A percentile compares a stretch with the other conserved stretches of the same genome.
Evolutionary conservation across 64 coral and sea anemone genomes (phyloP).

Genomic region (Montipora efflorescens): DNA sequence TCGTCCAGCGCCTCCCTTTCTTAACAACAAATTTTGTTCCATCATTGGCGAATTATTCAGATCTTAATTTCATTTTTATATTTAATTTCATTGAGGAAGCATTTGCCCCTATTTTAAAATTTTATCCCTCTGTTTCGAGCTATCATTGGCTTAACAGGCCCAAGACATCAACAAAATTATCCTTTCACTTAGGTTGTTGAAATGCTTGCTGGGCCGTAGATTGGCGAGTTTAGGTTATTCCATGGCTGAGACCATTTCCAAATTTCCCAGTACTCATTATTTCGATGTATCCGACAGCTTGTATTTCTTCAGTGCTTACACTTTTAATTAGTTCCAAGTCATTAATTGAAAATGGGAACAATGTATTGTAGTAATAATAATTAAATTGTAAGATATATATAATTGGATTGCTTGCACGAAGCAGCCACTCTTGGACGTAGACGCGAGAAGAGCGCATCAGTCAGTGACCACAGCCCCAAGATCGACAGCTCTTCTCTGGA

Average conservation of each 20-base stretch:
- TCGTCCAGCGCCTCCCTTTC: slow-evolving; percentile 38
- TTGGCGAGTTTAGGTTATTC: slow-evolving; percentile 36
- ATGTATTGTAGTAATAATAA: slow-evolving; percentile 91
- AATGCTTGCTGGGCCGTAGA: slow-evolving; percentile 59
- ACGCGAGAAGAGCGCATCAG: slow-evolving; percentile 23
- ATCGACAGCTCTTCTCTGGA: neutral
- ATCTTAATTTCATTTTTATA: slow-evolving; percentile 42
- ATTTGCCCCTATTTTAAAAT: slow-evolving; percentile 73
- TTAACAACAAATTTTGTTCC: slow-evolving; percentile 60
- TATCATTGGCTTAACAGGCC: slow-evolving; percentile 40
- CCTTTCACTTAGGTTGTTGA: slow-evolving; percentile 33
- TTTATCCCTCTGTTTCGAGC: slow-evolving; percentile 68
- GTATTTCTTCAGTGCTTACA: slow-evolving; percentile 63
- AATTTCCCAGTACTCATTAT: slow-evolving; percentile 73
- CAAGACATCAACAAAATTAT: slow-evolving; percentile 65
- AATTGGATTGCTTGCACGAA: slow-evolving; percentile 80
- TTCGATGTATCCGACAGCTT: slow-evolving; percentile 75
- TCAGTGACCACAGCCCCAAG: neutral
- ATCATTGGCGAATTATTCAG: slow-evolving; percentile 17
- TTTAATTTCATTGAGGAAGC: slow-evolving; percentile 57
- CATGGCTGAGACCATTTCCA: slow-evolving; percentile 60
- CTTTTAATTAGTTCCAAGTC: slow-evolving; percentile 94
- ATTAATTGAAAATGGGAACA: slow-evolving; percentile 97
- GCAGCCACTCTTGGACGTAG: slow-evolving; percentile 45
- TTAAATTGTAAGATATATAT: slow-evolving; percentile 90